These are phyloP conservation scores for Caenorhabditis angaria DNA, from an alignment of 2,888 invertebrate genomes.

Conservation along the genomic window DNA sequence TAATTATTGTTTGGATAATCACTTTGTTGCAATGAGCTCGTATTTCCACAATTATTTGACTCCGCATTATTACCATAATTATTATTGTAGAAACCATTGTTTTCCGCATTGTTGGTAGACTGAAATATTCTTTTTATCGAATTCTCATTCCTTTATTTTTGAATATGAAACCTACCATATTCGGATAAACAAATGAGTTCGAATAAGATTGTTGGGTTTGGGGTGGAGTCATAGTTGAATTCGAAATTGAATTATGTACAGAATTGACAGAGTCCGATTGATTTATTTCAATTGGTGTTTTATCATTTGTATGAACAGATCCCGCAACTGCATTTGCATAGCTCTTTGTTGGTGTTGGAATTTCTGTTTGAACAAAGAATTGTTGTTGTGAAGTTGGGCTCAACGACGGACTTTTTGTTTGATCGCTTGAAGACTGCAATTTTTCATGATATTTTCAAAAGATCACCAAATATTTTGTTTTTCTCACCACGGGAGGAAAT, in stretches of 20 bases:
- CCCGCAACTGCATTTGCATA: constrained; percentile 21
- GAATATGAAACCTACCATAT: neutral
- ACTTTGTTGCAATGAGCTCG: neutral
- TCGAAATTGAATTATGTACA: neutral
- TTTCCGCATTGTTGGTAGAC: neutral
- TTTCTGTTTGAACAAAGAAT: constrained; percentile 11
- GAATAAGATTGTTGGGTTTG: neutral
- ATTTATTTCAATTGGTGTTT: neutral
- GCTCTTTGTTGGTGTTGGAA: constrained; percentile 12
- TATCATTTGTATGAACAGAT: neutral
- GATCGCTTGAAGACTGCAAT: neutral
- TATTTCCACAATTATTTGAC: neutral
- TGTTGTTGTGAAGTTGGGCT: constrained; percentile 9
- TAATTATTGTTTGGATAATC: constrained; percentile 7
- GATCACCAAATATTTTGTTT: neutral
- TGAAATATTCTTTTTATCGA: too few relatives aligned
- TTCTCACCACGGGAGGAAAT: constrained; percentile 20
- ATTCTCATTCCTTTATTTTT: too few relatives aligned
- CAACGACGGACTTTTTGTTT: constrained; percentile 4
- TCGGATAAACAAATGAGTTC: neutral
- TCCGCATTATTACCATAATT: neutral
- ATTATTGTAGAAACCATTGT: neutral
- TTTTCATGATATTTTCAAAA: neutral
- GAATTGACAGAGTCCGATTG: neutral
- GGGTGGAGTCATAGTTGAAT: neutral